Evolutionary conservation across 2,888 invertebrate species (phyloP), one percentile per base, ranked within the genome.

Genomic region (Lasioglossum vierecki): DNA sequence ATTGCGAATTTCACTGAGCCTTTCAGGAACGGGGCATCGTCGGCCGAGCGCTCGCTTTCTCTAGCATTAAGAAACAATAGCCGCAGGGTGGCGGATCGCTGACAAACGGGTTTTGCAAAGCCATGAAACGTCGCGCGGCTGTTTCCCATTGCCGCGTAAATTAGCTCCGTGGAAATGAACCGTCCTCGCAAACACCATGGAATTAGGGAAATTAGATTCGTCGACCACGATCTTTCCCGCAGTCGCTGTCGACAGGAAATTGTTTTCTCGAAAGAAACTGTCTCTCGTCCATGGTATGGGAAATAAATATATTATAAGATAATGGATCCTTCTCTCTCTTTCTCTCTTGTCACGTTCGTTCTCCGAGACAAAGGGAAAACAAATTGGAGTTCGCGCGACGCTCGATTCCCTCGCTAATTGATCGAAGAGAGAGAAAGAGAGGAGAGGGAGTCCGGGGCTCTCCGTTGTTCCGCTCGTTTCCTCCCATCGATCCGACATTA

Each of bases 21-120:
- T 53, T 22, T 22, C 22, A 53, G 49, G 8, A 53, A 5, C 22
- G 49, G 22, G 35, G 35, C 35, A 30, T 35, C 35, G 35, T 35
- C 2, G 35, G 35, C 2, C 35, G 35, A 2, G 35, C 35, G 35
- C 35, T 35, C 35, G 35, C 49, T 86, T 80, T 70, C 66, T 79
- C 57, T 68, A 15, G 66, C 82, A 83, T 85, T 85, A 78, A 88
- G 87, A 80, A 87, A 87, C 86, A 72, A 86, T 78, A 63, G 74
- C 76, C 71, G 22, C 63, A 66, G 82, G 71, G 71, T 66, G 30
- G 53, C 8, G 53, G 53, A 53, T 53, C 53, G 78, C 71, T 60
- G 39, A 44, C 77, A 77, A 76, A 63, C 70, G 70, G 53, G 53
- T 53, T 53, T 22, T 22, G 53, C 53, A 53, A 8, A 22, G 53